Base-by-base conservation (phyloP, 2,888 invertebrate species). In the Drosophila fulvimacula region DNA sequence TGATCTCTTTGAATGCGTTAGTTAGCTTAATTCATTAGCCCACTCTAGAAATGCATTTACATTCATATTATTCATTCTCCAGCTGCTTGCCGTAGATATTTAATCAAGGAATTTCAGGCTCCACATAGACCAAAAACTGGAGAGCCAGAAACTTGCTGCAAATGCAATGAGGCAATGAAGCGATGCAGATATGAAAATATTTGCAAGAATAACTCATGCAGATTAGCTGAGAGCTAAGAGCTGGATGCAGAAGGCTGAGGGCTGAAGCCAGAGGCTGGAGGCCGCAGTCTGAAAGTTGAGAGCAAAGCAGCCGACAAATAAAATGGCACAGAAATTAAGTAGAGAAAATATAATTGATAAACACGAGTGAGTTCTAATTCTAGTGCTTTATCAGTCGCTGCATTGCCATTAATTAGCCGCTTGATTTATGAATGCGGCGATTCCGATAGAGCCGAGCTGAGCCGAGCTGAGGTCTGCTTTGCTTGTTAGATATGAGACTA, bases 401-500 rank as follows among this genome's bases (percentile, higher is more conserved):
- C 69, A 55, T 68, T 76, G 78, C 90, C 89, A 90, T 90, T 90
- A 90, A 90, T 90, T 90, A 90, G 91, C 62, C 60, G 71, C 90
- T 83, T 90, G 90, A 90, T 90, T 90, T 90, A 90, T 90, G 82
- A 81, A 76, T 62, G 76, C 73, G 65, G 65, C 64, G 87, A 88
- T 80, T 56, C 52, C 42, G 21, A 48, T 48, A 48, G 30, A 48
- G 48, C 6, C 48, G n/a, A n/a, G n/a, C n/a, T 30, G 48, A 30
- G 13, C 30, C 11, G 17, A 15, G 15, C 30, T 19, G 30, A 19
- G 19, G 30, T 10, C 19, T 39, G 39, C n/a, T 17, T 42, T 6
- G 11, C 48, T 19, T 3, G 32, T 34, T 44, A 21, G 41, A 51
- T 56, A 60, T 56, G 55, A 52, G 39, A 46, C 58, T 44, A 41